Percentiles rank a stretch among this genome's conserved stretches.
Conservation (phyloP, 2,888 invertebrate genomes). For the Quadriops clusia region DNA sequence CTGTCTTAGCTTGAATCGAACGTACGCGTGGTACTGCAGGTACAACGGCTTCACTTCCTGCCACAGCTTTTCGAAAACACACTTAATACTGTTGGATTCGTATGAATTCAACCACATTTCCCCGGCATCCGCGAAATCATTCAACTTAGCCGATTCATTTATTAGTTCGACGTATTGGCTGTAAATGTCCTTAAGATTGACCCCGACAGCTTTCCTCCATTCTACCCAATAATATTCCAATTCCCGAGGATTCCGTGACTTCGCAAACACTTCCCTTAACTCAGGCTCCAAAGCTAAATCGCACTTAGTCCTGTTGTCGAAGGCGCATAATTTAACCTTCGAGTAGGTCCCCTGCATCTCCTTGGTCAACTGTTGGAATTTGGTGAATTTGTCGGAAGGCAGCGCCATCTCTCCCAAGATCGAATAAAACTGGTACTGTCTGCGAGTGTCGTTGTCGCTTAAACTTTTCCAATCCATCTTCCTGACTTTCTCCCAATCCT, state of each 20-base stretch:
- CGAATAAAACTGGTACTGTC: too few species aligned
- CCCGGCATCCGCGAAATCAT: constrained; percentile 74
- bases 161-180: constrained; percentile 69
- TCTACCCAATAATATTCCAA: constrained; percentile 80
- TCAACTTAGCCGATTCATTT: constrained; percentile 66
- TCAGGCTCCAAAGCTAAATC: too few species aligned
- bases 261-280: constrained; percentile 53
- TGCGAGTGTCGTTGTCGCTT: too few species aligned
- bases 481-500: too few species aligned
- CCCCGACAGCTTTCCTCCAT: constrained; percentile 77
- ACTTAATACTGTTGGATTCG: constrained; percentile 61
- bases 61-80: constrained; percentile 74
- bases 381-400: too few species aligned
- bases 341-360: too few species aligned
- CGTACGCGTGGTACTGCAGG: constrained; percentile 79
- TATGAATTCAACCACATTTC: constrained; percentile 85
- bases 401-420: too few species aligned
- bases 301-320: too few species aligned
- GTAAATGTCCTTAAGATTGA: constrained; percentile 65
- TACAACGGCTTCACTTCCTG: constrained; percentile 77
- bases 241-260: constrained; percentile 78
- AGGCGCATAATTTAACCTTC: too few species aligned
- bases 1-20: constrained; percentile 71
- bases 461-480: too few species aligned
- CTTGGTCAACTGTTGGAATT: too few species aligned